phyloP scores from a whole-genome alignment of 2,113 vertebrate species.

The Eptatretus burgeri region DNA sequence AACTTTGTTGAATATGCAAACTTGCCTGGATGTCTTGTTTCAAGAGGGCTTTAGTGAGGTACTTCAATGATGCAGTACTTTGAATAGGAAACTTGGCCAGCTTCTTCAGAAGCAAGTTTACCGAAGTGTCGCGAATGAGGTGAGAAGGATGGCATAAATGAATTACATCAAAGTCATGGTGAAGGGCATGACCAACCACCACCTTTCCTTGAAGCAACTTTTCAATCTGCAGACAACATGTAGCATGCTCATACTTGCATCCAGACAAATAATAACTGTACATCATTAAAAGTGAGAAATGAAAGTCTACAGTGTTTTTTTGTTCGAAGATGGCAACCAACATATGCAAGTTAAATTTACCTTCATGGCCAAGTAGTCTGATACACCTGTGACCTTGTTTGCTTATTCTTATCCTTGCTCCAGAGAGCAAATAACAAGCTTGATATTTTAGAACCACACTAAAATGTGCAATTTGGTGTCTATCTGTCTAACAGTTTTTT shows the following conservation, averaged over 20 bases:
- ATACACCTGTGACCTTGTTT: no score
- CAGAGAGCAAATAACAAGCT: no score
- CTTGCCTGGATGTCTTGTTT: constrained; percentile 7
- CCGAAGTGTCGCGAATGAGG: neutral
- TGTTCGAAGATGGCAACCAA: no score
- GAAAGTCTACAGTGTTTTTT: no score
- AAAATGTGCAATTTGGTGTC: no score
- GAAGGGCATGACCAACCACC: constrained; percentile 6
- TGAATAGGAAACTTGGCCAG: neutral
- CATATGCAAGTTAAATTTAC: no score
- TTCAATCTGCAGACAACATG: constrained; percentile 4
- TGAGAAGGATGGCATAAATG: neutral
- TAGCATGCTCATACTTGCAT: neutral
- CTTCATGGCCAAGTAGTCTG: no score
- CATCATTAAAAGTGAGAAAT: no score
- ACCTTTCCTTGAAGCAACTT: constrained; percentile 1
- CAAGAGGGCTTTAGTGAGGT: neutral
- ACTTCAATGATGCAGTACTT: neutral
- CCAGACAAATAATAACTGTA: no score
- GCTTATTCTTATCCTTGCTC: no score
- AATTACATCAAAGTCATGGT: neutral
- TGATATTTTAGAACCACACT: no score
- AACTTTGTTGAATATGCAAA: neutral
- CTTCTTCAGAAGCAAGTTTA: neutral
- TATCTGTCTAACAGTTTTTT: no score